These are phyloP conservation scores for Drosophila picticornis DNA, from an alignment of 2,888 invertebrate genomes.

Conservation along the genomic window DNA sequence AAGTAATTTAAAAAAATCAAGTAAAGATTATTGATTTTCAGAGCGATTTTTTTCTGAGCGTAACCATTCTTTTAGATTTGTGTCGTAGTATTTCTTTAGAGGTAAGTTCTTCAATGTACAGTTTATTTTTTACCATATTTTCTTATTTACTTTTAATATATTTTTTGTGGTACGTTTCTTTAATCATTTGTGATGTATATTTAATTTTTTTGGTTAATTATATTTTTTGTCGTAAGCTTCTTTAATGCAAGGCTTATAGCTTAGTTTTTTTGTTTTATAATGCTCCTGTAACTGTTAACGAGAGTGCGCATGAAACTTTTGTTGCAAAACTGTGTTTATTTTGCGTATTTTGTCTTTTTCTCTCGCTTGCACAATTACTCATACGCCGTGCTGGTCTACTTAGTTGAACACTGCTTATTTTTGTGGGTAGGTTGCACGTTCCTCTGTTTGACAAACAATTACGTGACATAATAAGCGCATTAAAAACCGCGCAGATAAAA, in stretches of 20 bases:
- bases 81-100: neutral
- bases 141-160: neutral
- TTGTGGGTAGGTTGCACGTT: conserved; percentile 49
- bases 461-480: conserved; percentile 68
- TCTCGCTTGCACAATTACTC: conserved; percentile 23
- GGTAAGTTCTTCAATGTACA: neutral
- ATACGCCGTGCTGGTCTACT: conserved; percentile 36
- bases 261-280: neutral
- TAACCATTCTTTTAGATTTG: neutral
- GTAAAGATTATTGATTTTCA: too few species aligned
- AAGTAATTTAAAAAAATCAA: too few species aligned
- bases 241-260: neutral
- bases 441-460: conserved; percentile 57
- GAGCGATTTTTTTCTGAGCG: neutral
- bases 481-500: conserved; percentile 25
- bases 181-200: neutral
- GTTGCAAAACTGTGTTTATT: conserved; percentile 21
- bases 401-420: conserved; percentile 6
- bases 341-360: conserved; percentile 25
- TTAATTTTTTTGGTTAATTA: neutral
- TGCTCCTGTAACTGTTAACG: neutral
- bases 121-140: too few species aligned
- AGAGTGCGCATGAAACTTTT: conserved; percentile 32
- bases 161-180: neutral
- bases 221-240: neutral